phyloP scores from a whole-genome alignment of 1,140 invertebrate genomes.

The Mesaphorura yosii region DNA sequence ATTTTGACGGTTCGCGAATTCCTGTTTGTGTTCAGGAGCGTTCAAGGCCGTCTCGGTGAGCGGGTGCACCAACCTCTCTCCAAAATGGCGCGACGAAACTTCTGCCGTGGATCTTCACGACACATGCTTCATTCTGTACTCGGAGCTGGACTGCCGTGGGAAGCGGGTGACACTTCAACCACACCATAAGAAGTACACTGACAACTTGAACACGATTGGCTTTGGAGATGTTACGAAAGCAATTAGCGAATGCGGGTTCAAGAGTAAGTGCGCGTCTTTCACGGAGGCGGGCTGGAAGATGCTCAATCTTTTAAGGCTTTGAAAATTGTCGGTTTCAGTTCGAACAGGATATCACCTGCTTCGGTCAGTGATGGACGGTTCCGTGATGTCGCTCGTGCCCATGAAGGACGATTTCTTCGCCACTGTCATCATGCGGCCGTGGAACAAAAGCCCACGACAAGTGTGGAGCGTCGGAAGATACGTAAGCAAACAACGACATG shows the following conservation, averaged over 20 bases:
- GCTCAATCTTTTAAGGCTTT: no score
- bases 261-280: not conserved
- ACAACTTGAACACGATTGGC: not conserved
- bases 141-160: not conserved
- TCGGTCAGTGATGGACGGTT: slow-evolving; percentile 14
- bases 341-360: slow-evolving; percentile 10
- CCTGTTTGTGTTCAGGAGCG: slow-evolving; percentile 4
- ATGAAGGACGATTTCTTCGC: slow-evolving; percentile 14
- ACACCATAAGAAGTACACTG: not conserved
- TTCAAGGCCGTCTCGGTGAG: slow-evolving; percentile 10
- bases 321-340: slow-evolving; percentile 13
- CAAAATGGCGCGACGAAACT: slow-evolving; percentile 4
- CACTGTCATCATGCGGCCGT: slow-evolving; percentile 4
- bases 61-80: slow-evolving; percentile 3
- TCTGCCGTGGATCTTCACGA: slow-evolving; percentile 4
- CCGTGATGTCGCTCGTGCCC: slow-evolving; percentile 10
- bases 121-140: slow-evolving; percentile 1
- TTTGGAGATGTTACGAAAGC: slow-evolving; percentile 1
- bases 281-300: no score
- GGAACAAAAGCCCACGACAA: slow-evolving; percentile 6
- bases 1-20: not conserved
- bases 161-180: not conserved
- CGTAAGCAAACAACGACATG: not conserved
- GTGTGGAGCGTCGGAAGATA: slow-evolving; percentile 15
- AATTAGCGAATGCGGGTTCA: not conserved